Evolutionary conservation across 1,140 invertebrate genomes (phyloP).

Genomic region (Coenobita brevimanus): DNA sequence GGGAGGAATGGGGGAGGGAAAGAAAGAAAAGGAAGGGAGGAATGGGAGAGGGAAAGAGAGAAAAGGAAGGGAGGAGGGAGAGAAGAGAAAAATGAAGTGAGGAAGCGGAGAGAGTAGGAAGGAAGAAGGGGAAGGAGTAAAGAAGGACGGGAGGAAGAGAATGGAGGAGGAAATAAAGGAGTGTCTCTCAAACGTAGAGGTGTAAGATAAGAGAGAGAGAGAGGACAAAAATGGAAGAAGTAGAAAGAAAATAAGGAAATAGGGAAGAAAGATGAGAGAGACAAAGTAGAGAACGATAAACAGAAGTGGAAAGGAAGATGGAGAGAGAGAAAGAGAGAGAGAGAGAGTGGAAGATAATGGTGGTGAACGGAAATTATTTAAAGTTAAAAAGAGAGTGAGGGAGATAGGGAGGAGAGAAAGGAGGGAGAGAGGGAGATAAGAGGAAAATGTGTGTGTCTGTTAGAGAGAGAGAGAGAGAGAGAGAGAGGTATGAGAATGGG

Average conservation of each 20-base stretch:
- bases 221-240: neutral
- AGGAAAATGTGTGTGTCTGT: neutral
- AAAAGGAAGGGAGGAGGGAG: neutral
- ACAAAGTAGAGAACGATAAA: neutral
- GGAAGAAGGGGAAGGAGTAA: neutral
- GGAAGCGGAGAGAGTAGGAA: neutral
- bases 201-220: neutral
- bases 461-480: conserved; percentile 17
- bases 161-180: neutral
- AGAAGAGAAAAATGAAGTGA: neutral
- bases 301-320: neutral
- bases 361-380: neutral
- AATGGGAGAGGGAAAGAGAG: conserved; percentile 9
- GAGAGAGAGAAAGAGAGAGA: neutral
- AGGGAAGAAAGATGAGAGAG: neutral
- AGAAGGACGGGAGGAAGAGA: neutral
- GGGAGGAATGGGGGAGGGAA: neutral
- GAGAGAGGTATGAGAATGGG: neutral
- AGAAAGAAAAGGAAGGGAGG: neutral
- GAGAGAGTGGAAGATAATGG: neutral
- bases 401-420: neutral
- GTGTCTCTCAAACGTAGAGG: neutral
- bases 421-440: neutral
- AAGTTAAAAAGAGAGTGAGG: neutral
- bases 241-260: neutral